Percentiles rank a stretch among this genome's conserved stretches.
Conservation (phyloP, 1,140 invertebrate genomes). For the Vollenhovia emeryi region DNA sequence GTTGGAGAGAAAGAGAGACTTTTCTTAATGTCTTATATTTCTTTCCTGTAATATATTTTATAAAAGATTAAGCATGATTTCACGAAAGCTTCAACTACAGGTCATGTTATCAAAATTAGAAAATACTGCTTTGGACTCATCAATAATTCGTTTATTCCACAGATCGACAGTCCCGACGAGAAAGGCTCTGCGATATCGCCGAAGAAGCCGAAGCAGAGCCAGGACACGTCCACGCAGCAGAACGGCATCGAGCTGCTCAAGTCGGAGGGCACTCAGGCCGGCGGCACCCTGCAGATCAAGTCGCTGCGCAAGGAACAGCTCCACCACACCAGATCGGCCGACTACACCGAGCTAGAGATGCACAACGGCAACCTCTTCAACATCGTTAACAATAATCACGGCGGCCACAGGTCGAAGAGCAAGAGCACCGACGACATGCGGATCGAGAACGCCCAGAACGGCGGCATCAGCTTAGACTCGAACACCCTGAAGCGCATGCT, state of each 20-base stretch:
- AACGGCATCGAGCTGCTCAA: conserved; percentile 86
- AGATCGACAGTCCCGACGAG: conserved; percentile 86
- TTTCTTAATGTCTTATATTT: neutral
- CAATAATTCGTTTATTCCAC: neutral
- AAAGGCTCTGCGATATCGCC: conserved; percentile 79
- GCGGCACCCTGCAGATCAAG: conserved; percentile 88
- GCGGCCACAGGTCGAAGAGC: conserved; percentile 89
- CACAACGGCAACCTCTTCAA: conserved; percentile 87
- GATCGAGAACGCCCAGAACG: conserved; percentile 87
- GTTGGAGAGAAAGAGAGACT: neutral
- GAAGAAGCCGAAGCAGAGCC: conserved; percentile 83
- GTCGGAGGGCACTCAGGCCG: conserved; percentile 93
- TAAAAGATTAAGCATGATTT: conserved; percentile 21
- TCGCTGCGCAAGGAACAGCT: conserved; percentile 89
- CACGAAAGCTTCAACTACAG: neutral
- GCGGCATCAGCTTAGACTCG: conserved; percentile 89
- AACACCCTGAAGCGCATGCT: conserved; percentile 97
- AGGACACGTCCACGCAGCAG: conserved; percentile 86
- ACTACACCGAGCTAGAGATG: conserved; percentile 91
- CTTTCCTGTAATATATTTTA: neutral
- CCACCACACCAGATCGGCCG: conserved; percentile 90
- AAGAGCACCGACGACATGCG: conserved; percentile 96
- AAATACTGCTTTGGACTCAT: neutral
- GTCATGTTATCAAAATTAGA: neutral
- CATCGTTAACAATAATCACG: conserved; percentile 90